These are phyloP conservation scores for Sminthopsis crassicaudata DNA, from an alignment of 2,113 vertebrate species.

Conservation along the genomic window DNA sequence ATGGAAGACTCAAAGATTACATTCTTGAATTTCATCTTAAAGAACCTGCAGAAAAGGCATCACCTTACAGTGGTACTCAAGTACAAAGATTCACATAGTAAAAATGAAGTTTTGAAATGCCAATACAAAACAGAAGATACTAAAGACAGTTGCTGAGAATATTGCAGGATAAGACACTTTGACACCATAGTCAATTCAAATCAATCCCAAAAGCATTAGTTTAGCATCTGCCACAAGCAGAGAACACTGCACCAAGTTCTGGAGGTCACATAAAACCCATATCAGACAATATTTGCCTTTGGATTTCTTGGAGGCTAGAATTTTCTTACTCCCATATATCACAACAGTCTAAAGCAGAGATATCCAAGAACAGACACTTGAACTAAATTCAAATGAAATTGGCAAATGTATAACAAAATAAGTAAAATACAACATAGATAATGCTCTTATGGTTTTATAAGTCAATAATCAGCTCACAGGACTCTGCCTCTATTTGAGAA, in stretches of 20 bases:
- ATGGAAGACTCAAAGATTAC: slow-evolving; percentile 94
- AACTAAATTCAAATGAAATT: neutral
- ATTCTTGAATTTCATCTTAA: slow-evolving; percentile 94
- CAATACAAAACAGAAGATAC: neutral
- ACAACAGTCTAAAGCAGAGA: neutral
- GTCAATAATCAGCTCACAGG: neutral
- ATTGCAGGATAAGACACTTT: neutral
- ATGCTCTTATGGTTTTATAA: neutral
- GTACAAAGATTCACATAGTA: neutral
- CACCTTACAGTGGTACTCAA: neutral
- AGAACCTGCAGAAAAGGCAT: slow-evolving; percentile 86
- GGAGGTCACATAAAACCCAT: neutral
- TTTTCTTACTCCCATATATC: neutral
- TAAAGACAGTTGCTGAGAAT: neutral
- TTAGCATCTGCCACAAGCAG: neutral
- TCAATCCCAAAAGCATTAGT: neutral
- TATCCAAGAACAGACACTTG: neutral
- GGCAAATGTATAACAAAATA: neutral
- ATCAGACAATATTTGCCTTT: neutral
- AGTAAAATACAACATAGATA: neutral
- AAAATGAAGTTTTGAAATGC: neutral
- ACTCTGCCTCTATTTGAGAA: neutral
- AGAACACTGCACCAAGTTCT: neutral
- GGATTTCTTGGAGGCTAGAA: neutral
- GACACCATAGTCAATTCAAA: neutral